Percentiles rank a stretch among this genome's conserved stretches.
phyloP scores from a whole-genome alignment of 2,888 invertebrate genomes.

The Cheiracanthium punctorium region DNA sequence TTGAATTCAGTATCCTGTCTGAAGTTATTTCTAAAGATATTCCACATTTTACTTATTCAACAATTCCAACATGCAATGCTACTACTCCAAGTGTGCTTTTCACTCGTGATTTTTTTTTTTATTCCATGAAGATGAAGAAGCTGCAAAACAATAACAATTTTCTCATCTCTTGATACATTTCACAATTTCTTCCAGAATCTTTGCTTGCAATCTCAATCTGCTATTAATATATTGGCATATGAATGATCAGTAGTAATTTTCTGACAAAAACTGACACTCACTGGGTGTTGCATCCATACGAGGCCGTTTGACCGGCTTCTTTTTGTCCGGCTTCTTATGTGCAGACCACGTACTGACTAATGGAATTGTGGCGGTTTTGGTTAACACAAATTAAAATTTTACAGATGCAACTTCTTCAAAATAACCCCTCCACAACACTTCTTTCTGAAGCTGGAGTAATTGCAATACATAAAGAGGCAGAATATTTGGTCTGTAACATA shows the following conservation, averaged over 20 bases:
- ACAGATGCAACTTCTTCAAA: constrained; percentile 32
- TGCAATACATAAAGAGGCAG: constrained; percentile 33
- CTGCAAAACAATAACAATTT: neutral
- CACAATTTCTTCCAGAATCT: neutral
- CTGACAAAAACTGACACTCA: constrained; percentile 33
- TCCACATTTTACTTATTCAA: too few species aligned
- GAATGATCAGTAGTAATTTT: constrained; percentile 27
- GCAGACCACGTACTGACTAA: constrained; percentile 65
- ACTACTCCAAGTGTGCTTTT: too few species aligned
- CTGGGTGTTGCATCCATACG: constrained; percentile 73
- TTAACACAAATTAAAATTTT: constrained; percentile 30
- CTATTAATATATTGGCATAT: neutral
- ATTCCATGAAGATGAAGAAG: neutral
- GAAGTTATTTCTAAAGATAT: too few species aligned
- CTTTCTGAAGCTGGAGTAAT: constrained; percentile 17
- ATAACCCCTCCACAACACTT: constrained; percentile 25
- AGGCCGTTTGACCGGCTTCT: constrained; percentile 75
- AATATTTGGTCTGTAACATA: too few species aligned
- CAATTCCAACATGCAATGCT: too few species aligned
- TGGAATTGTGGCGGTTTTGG: constrained; percentile 60
- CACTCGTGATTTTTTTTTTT: too few species aligned
- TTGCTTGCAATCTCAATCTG: neutral
- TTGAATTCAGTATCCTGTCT: too few species aligned
- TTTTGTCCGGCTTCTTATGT: constrained; percentile 72
- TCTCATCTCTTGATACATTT: neutral